Percentiles rank a stretch among this genome's conserved stretches.
Conservation (phyloP, 53 echinoderm and acorn worm genomes). For the Glandiceps talaboti region DNA sequence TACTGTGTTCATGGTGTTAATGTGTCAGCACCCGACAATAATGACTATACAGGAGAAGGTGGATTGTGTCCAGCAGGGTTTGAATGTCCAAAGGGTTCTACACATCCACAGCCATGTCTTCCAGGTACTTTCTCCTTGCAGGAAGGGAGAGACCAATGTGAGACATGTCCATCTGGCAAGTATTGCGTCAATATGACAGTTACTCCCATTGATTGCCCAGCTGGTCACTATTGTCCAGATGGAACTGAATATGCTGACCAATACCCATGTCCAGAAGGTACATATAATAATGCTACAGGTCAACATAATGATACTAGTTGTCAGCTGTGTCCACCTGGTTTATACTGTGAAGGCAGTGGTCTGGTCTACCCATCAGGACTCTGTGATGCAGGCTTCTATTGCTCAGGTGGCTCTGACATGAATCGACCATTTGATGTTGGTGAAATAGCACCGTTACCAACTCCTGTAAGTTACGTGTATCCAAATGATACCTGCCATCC, state of each 20-base stretch:
- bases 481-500: slow-evolving; percentile 83
- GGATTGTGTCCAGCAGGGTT: slow-evolving; percentile 78
- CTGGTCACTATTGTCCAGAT: slow-evolving; percentile 83
- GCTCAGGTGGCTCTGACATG: slow-evolving; percentile 58
- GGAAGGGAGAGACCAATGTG: slow-evolving; percentile 57
- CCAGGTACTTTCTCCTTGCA: slow-evolving; percentile 60
- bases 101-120: slow-evolving; percentile 52
- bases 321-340: slow-evolving; percentile 70
- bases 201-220: slow-evolving; percentile 68
- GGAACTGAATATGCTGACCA: slow-evolving; percentile 76
- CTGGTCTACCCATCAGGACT: slow-evolving; percentile 59
- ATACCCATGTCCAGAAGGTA: slow-evolving; percentile 73
- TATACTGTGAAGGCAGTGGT: slow-evolving; percentile 77
- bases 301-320: slow-evolving; percentile 76
- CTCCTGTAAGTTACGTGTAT: slow-evolving; percentile 45
- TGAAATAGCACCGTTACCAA: slow-evolving; percentile 28
- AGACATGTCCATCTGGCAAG: slow-evolving; percentile 73
- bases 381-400: slow-evolving; percentile 93
- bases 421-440: slow-evolving; percentile 85
- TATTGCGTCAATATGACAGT: slow-evolving; percentile 87
- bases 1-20: slow-evolving; percentile 76
- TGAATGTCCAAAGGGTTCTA: slow-evolving; percentile 69
- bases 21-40: slow-evolving; percentile 55
- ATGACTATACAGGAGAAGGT: slow-evolving; percentile 67
- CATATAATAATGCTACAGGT: slow-evolving; percentile 81